Evolutionary conservation across 2,888 invertebrate genomes (phyloP), one percentile per base, ranked within the genome.

Genomic region (Caenorhabditis panamensis): DNA sequence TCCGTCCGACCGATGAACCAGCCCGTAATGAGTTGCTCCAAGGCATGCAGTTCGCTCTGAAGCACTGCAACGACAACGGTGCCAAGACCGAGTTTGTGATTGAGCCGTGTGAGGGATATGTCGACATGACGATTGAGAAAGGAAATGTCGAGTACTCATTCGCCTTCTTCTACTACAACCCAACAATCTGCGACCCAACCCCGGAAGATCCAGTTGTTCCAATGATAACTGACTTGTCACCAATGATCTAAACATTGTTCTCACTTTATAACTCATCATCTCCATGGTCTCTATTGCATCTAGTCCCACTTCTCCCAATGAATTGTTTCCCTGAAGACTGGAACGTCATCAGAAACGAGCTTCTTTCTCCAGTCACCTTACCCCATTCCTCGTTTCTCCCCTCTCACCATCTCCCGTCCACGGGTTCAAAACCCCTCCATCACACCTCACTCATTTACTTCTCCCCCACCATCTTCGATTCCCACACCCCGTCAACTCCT

Each of bases 121-220:
- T 87, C 41, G 89, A 89, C 62, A 83, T 89, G 79, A 89, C 87
- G 0, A 78, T 88, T 9, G 88, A 89, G 63, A 77, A 72, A 20
- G 83, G 80, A 11, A 85, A 84, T 20, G 54, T 89, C 47, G 89
- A 89, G 71, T 89, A 89, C 80, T 86, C 87, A 11, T 88, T 89
- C 79, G 86, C 88, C 31, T 88, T 88, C 84, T 89, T 89, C 82
- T 88, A 89, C 79, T 89, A 87, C 75, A 89, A 89, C 58, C 87
- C 87, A 18, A 81, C 83, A 5, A 86, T 89, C 53, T 89, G 89
- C 62, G 87, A 87, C 28, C 76, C 82, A 37, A 77, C 82, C 6
- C 75, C 79, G 26, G 82, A 84, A 47, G 77, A 80, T 4, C 62
- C 64, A 18, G 59, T 54, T 16, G 44, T 62, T 22, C 66, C 67